Base-by-base conservation (phyloP, 2,797 vertebrate genomes). In the Anguilla obscura region DNA sequence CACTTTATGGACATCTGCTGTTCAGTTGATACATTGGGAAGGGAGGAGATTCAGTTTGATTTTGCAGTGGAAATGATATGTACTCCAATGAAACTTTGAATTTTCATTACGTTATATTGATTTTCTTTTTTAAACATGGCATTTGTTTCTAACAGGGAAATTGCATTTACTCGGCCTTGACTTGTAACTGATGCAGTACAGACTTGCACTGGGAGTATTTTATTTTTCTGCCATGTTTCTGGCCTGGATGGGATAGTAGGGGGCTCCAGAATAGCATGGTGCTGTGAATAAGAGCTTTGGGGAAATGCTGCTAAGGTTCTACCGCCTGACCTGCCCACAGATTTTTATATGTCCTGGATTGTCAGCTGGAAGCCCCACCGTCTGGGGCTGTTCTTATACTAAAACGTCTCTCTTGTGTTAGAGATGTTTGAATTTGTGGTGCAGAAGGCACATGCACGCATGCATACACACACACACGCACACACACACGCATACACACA, bases 261-360 rank as follows among this genome's bases (percentile, higher is more conserved):
- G 24, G 18, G 48, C 24, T 50, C 27, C n/a, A 84, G 7, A 30
- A 45, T 84, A 50, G 7, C 36, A 16, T 48, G 2, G 8, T 21
- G 16, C 82, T 54, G 9, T 84, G 48, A 54, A 84, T 84, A 84
- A 84, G 50, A n/a, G 79, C 79, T 82, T 82, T 82, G 36, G 24
- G n/a, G 16, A 10, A 84, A 54, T 10, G n/a, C 45, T 52, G n/a
- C n/a, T 18, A 84, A 84, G 54, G 12, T 84, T 27, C 5, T 16
- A 30, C 24, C 50, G 3, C 50, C 82, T 84, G 10, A 84, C 82
- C 7, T 4, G 40, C 9, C 50, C 82, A 54, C 24, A 27, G 4
- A 84, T 45, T 84, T 84, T 84, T 54, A 84, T 54, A 27, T 7
- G 4, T 80, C 52, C 82, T 84, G 6, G 24, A 52, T 54, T 84